Conservation (phyloP, 2,888 invertebrate genomes). For the Linyphia triangularis region DNA sequence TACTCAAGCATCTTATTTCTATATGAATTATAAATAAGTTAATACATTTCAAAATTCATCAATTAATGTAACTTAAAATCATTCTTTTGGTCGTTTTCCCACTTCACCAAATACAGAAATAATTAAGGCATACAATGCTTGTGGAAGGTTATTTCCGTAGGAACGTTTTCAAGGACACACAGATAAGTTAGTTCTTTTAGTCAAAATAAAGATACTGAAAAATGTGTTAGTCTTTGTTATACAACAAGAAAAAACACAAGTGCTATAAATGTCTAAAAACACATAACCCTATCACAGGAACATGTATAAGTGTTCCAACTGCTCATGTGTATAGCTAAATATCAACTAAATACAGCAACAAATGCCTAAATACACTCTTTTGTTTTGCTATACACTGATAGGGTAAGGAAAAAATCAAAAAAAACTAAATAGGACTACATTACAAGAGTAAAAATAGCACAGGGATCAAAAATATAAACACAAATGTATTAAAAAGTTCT, state of each 20-base stretch:
- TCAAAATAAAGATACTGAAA: background rate
- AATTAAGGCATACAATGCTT: no score
- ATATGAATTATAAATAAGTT: no score
- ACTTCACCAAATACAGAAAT: no score
- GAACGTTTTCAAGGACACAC: no score
- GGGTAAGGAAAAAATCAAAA: background rate
- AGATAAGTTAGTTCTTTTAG: conserved; percentile 13
- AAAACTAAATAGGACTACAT: background rate
- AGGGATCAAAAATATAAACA: background rate
- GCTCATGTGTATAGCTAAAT: background rate
- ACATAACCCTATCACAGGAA: conserved; percentile 20
- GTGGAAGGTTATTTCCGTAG: no score
- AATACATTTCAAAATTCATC: no score
- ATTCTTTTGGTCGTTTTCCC: no score
- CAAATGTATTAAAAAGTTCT: background rate
- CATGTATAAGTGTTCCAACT: conserved; percentile 8
- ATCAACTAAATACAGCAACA: conserved; percentile 3
- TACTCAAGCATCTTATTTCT: no score
- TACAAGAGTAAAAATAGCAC: background rate
- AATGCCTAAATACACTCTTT: background rate
- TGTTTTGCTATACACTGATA: background rate
- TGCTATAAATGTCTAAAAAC: background rate
- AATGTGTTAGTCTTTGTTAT: conserved; percentile 3
- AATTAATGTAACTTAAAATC: no score
- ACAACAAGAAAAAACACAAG: background rate